Conservation (phyloP, 2,113 vertebrate genomes). For the Acrocephalus arundinaceus region DNA sequence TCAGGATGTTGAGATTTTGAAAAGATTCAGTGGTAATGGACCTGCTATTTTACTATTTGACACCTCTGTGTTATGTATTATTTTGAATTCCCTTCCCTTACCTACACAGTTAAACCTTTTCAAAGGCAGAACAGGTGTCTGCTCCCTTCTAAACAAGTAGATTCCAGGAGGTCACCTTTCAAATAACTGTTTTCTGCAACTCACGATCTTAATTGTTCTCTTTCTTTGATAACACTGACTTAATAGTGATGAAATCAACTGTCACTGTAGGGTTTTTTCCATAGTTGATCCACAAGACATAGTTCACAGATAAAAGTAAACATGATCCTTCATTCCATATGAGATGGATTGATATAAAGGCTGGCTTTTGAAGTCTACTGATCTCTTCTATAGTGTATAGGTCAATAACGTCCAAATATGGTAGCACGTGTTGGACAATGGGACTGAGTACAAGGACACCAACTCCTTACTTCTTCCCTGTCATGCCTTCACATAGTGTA, state of each 20-base stretch:
- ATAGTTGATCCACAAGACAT: background rate
- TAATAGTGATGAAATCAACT: background rate
- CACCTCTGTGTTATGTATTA: background rate
- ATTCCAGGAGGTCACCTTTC: background rate
- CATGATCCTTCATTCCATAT: background rate
- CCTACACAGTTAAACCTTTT: background rate
- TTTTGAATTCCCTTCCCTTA: background rate
- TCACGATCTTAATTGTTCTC: rapidly evolving
- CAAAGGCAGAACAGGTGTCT: background rate
- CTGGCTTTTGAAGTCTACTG: background rate
- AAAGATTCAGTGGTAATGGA: background rate
- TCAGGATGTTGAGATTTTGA: background rate
- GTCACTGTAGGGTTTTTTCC: background rate
- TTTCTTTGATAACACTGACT: background rate
- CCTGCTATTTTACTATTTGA: background rate
- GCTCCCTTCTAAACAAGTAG: background rate
- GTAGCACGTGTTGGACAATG: background rate
- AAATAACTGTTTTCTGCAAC: background rate
- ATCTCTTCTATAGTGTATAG: background rate
- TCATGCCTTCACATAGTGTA: background rate
- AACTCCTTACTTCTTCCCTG: background rate
- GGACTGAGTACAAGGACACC: background rate
- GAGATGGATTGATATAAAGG: background rate
- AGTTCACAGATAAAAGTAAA: background rate
- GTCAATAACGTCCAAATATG: background rate